These are phyloP conservation scores for Cyprinus carpio DNA, from an alignment of 2,113 vertebrate species.

Conservation along the genomic window DNA sequence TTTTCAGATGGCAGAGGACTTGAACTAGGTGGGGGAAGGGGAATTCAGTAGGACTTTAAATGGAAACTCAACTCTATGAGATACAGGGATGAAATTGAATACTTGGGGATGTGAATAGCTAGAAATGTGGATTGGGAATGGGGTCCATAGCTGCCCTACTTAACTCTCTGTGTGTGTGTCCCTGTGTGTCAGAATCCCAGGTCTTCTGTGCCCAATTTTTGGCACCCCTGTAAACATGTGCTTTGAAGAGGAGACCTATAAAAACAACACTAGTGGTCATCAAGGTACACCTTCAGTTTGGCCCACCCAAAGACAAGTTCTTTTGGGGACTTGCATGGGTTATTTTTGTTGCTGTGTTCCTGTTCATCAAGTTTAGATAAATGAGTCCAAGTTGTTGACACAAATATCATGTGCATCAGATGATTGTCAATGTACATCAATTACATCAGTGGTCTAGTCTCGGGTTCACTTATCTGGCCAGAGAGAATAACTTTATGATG, in stretches of 20 bases:
- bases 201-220: constrained; percentile 64
- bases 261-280: constrained; percentile 68
- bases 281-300: constrained; percentile 54
- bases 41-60: constrained; percentile 54
- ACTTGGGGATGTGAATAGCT: constrained; percentile 58
- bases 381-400: constrained; percentile 24
- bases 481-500: background rate
- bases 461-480: background rate
- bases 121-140: constrained; percentile 18
- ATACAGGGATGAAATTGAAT: constrained; percentile 59
- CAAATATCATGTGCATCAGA: background rate
- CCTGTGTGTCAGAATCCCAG: constrained; percentile 41
- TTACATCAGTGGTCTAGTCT: background rate
- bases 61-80: constrained; percentile 62
- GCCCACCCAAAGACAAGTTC: constrained; percentile 72
- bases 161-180: constrained; percentile 17
- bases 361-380: background rate
- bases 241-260: constrained; percentile 73
- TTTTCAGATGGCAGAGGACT: constrained; percentile 33
- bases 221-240: constrained; percentile 73
- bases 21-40: constrained; percentile 22
- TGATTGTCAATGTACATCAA: background rate
- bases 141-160: background rate
- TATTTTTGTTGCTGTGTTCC: background rate
- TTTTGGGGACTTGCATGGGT: constrained; percentile 16